phyloP scores from a whole-genome alignment of 2,888 invertebrate species.

The Rambutsinella grinnellia region DNA sequence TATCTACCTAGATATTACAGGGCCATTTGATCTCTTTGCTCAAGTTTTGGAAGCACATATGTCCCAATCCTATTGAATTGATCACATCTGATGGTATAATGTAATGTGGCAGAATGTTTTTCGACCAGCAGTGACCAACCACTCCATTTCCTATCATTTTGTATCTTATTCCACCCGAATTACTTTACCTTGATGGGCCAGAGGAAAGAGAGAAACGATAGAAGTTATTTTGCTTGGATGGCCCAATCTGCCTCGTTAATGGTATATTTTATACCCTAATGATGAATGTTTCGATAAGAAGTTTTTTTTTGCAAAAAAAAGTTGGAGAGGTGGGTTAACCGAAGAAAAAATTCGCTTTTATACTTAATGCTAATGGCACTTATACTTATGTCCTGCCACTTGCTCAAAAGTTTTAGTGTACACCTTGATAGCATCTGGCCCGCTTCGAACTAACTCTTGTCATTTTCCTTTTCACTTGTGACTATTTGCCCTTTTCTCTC shows the following conservation, averaged over 20 bases:
- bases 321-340: neutral
- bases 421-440: too few species aligned
- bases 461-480: too few species aligned
- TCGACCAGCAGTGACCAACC: neutral
- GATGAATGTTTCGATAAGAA: neutral
- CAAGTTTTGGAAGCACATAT: too few species aligned
- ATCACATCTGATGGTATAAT: neutral
- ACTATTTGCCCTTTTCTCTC: too few species aligned
- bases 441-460: too few species aligned
- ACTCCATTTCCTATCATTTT: neutral
- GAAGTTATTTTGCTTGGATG: neutral
- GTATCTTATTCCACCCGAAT: neutral
- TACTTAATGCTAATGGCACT: too few species aligned
- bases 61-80: neutral
- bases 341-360: too few species aligned
- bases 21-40: too few species aligned
- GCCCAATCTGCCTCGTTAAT: neutral
- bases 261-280: neutral
- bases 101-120: neutral
- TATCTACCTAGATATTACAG: too few species aligned
- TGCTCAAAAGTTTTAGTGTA: too few species aligned
- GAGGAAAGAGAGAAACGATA: neutral
- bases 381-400: too few species aligned
- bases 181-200: neutral
- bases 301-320: neutral